Evolutionary conservation across 1,140 invertebrate genomes (phyloP).

Genomic region (Musca domestica): DNA sequence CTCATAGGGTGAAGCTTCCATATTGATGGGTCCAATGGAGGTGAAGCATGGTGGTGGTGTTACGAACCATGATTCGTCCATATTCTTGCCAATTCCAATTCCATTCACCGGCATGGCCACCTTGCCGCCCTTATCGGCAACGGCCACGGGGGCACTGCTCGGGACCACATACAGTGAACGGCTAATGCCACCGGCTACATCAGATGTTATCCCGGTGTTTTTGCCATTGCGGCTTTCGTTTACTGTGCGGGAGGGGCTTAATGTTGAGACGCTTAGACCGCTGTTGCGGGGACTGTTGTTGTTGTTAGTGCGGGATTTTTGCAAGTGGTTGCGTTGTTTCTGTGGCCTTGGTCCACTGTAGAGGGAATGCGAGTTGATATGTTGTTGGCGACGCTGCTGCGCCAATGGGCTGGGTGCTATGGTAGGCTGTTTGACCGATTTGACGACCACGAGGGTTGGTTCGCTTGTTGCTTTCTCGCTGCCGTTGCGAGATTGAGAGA

Average conservation of each 20-base stretch:
- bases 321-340: constrained; percentile 44
- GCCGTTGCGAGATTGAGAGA: constrained; percentile 44
- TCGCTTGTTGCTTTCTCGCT: constrained; percentile 43
- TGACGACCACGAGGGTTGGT: constrained; percentile 13
- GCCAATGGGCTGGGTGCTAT: constrained; percentile 9
- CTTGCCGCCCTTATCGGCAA: neutral
- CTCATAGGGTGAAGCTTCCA: constrained; percentile 75
- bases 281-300: constrained; percentile 18
- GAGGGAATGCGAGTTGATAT: constrained; percentile 44
- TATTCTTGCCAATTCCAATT: constrained; percentile 32
- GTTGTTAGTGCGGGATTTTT: constrained; percentile 34
- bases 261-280: constrained; percentile 38
- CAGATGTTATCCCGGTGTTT: constrained; percentile 25
- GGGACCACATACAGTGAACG: constrained; percentile 41
- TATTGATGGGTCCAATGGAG: constrained; percentile 63
- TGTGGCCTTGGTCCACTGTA: constrained; percentile 43
- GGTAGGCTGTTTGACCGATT: constrained; percentile 3
- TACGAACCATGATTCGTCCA: constrained; percentile 78
- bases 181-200: constrained; percentile 26
- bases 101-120: neutral
- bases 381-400: constrained; percentile 34
- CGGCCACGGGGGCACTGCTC: constrained; percentile 11
- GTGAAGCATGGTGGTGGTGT: constrained; percentile 81
- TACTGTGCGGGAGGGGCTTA: constrained; percentile 39
- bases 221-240: neutral